Conservation (phyloP, 2,113 vertebrate genomes). For the Lophochroa leadbeateri region DNA sequence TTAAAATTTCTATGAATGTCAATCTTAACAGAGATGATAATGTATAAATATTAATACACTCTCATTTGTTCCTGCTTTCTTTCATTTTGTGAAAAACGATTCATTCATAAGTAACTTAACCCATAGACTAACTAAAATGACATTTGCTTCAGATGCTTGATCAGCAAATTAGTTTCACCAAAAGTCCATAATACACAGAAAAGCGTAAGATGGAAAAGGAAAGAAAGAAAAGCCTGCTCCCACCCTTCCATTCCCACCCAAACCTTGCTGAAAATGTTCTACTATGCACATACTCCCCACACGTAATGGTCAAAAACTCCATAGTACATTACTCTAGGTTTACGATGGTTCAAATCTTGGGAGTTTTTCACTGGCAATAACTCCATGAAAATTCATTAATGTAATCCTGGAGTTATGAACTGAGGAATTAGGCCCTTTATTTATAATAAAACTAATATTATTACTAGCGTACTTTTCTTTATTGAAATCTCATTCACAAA, state of each 20-base stretch:
- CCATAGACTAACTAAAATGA: not conserved
- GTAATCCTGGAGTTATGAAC: not conserved
- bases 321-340: not conserved
- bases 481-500: not conserved
- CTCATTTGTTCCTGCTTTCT: not conserved
- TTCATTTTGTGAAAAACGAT: not conserved
- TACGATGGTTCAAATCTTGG: not conserved
- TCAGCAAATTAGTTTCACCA: not conserved
- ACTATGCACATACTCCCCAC: not conserved
- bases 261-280: not conserved
- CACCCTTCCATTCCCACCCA: not conserved
- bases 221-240: not conserved
- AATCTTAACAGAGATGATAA: not conserved
- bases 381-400: not conserved
- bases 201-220: not conserved
- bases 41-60: not conserved
- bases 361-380: not conserved
- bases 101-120: not conserved
- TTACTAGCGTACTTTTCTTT: not conserved
- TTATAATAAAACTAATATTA: constrained; percentile 20
- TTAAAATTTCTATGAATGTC: not conserved
- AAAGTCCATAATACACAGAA: not conserved
- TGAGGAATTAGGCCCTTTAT: not conserved
- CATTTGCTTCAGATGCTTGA: not conserved
- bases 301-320: not conserved